phyloP scores from a whole-genome alignment of 2,888 invertebrate genomes.

The Myopa testacea region DNA sequence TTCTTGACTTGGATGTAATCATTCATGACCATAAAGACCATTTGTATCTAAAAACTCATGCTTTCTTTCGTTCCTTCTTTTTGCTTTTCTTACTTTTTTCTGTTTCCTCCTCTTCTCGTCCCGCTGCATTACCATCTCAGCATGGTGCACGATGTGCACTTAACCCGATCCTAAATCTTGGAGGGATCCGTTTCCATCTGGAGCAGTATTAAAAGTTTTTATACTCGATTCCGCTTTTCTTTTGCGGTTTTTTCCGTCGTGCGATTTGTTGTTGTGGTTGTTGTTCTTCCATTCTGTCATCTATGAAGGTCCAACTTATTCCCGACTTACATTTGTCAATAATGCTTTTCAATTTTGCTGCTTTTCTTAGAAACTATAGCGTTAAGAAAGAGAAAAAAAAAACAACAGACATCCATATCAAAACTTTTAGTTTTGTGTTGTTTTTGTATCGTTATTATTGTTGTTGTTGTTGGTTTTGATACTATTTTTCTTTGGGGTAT shows the following conservation, averaged over 20 bases:
- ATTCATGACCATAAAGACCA: too few species aligned
- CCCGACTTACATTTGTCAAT: constrained; percentile 23
- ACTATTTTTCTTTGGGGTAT: constrained; percentile 11
- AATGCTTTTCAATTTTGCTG: constrained; percentile 26
- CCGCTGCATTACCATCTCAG: constrained; percentile 2
- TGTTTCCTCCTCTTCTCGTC: not conserved
- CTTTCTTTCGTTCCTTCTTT: too few species aligned
- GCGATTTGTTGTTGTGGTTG: not conserved
- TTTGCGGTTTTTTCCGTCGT: not conserved
- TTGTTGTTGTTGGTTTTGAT: constrained; percentile 24
- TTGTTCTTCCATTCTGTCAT: not conserved
- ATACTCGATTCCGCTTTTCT: not conserved
- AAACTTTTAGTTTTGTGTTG: constrained; percentile 44
- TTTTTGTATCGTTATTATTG: not conserved
- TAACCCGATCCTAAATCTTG: not conserved
- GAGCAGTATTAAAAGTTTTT: constrained; percentile 6
- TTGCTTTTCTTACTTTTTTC: too few species aligned
- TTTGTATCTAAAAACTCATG: too few species aligned
- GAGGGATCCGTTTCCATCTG: not conserved
- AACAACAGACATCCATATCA: constrained; percentile 46
- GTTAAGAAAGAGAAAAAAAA: constrained; percentile 7
- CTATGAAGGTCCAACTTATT: constrained; percentile 9
- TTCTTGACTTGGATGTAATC: too few species aligned
- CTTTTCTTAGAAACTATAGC: constrained; percentile 15
- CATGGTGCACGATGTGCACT: not conserved